These are phyloP conservation scores for Sebastes hopkinsi DNA, from an alignment of 2,797 vertebrate species.

Conservation along the genomic window DNA sequence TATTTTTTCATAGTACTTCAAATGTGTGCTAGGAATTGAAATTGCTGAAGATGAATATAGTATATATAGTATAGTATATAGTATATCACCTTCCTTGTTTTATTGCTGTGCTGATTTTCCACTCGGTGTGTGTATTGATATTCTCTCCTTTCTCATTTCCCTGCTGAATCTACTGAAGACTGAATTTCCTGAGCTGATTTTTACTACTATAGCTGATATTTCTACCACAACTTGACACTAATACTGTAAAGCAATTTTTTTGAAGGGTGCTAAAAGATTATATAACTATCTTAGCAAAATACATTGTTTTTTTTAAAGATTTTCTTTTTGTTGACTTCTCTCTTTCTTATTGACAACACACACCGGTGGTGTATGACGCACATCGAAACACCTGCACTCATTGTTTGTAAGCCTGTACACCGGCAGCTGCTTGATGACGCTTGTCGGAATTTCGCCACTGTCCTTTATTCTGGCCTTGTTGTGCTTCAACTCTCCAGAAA, in stretches of 20 bases:
- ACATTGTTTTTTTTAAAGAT: neutral
- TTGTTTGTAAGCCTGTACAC: neutral
- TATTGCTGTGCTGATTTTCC: neutral
- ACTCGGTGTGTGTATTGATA: neutral
- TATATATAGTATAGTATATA: no score
- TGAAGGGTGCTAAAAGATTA: neutral
- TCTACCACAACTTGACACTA: neutral
- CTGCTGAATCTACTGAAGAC: neutral
- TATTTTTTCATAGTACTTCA: neutral
- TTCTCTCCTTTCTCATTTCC: neutral
- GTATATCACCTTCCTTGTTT: neutral
- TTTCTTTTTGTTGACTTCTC: neutral
- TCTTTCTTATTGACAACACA: neutral
- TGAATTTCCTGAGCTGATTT: neutral
- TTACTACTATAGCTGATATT: neutral
- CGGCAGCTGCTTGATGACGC: neutral
- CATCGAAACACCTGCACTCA: no score
- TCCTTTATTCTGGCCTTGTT: neutral
- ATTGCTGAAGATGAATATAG: neutral
- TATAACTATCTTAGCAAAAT: neutral
- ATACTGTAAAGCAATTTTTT: neutral
- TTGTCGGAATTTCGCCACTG: neutral
- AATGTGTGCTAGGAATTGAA: neutral
- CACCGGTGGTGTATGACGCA: neutral
- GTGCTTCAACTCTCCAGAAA: neutral